Evolutionary conservation across 2,888 invertebrate genomes (phyloP), one percentile per base, ranked within the genome.

Genomic region (Spicauda simplicius): DNA sequence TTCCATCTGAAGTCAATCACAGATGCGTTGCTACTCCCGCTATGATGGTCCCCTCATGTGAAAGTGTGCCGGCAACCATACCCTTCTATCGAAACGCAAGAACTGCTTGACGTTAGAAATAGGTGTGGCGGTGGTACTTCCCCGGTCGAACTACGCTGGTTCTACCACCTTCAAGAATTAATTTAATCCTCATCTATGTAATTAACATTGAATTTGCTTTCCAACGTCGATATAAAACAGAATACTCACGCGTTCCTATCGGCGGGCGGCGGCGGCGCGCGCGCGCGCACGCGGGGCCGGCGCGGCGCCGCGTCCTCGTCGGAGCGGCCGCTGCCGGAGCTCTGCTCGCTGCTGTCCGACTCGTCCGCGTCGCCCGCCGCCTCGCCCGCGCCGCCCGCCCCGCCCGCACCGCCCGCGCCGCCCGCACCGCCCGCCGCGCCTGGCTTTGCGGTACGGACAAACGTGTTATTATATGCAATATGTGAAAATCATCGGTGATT

Each of bases 281-380:
- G 70, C 50, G 55, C 66, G 11, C 72, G 70, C 58, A 68, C 64
- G 20, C 64, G 69, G 6, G 76, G 69, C 48, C 81, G 75, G 12
- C 81, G 70, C 37, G 83, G 75, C 59, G 84, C 71, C 57, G 84
- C 71, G 74, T 91, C 90, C 75, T 91, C 88, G 70, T 90, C 89
- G 69, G 89, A 88, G 61, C 83, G 80, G 3, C 81, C 88, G 73
- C 88, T 88, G 64, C 80, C 86, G 0, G 82, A 81, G 77, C 89
- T 88, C 77, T 85, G 87, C 72, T 89, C 89, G 75, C 90, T 90
- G 19, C 84, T 86, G 18, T 82, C 84, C 0, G 83, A 81, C 2
- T 82, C 83, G 64, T 79, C 81, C 56, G 81, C 81, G 69, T 68
- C 68, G 25, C 70, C 71, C 73, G 83, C 82, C 72, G 83, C 84